Evolutionary conservation across 2,888 invertebrate species (phyloP), one percentile per base, ranked within the genome.

Genomic region (Nebria salina): DNA sequence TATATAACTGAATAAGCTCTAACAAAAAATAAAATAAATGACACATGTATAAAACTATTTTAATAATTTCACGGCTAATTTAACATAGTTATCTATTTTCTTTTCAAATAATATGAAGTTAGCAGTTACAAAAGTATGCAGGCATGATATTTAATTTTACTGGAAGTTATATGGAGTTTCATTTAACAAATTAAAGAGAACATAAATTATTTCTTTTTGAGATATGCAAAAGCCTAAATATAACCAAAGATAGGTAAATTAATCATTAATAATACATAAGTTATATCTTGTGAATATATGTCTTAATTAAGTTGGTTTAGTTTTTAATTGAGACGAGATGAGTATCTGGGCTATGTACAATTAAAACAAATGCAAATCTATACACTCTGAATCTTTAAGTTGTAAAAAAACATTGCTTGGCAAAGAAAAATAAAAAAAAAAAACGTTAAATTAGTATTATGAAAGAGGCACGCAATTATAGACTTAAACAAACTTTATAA

Each of bases 251-350:
- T 43, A 43, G 43, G 43, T 43, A 1, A 43, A 43, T 43, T 43
- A 43, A 43, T 20, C 20, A 20, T 20, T 20, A 20, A 20, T 20
- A 20, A 20, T 20, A 1, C 1, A 20, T 20, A 20, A 34, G 34
- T 34, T 34, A 1, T 5, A 34, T 34, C 34, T 34, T 34, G 34
- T 34, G 1, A 34, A 34, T 34, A 34, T 34, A 34, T 34, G 5
- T 4, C 54, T 54, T 54, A 54, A 70, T 70, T 70, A 70, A 26
- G 26, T 70, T 70, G 25, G 70, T 70, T 70, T 2, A 70, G 70
- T 70, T 70, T 68, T 70, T 70, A 70, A 70, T 70, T 70, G 20
- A 26, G 15, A 70, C 15, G 54, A 7, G 54, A 8, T 2, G 13
- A 54, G 54, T 54, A 7, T 1, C 2, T 34, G 2, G 54, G 54